Evolutionary conservation across 2,888 invertebrate species (phyloP).

Genomic region (Brachylomia viminalis): DNA sequence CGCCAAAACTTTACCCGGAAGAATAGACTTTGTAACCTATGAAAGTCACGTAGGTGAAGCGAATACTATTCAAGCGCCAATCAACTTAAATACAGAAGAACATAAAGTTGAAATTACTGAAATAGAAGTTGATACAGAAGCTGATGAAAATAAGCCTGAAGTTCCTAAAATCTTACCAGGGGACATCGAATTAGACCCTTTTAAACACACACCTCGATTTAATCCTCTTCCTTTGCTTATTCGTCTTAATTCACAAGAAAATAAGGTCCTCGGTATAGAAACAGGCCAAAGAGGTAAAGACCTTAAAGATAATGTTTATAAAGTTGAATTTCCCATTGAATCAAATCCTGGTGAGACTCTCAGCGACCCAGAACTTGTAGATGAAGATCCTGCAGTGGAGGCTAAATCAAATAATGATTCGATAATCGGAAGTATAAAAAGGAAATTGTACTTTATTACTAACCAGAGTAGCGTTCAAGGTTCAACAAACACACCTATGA

Average conservation of each 20-base stretch:
- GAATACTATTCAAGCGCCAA: constrained; percentile 10
- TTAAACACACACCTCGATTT: constrained; percentile 34
- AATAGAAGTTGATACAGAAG: neutral
- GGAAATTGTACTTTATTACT: constrained; percentile 55
- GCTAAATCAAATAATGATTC: constrained; percentile 26
- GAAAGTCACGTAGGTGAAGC: constrained; percentile 33
- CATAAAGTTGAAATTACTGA: constrained; percentile 19
- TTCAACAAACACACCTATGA: constrained; percentile 19
- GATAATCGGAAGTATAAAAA: constrained; percentile 44
- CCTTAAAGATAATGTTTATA: constrained; percentile 14
- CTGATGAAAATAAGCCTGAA: neutral
- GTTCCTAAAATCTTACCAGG: constrained; percentile 6
- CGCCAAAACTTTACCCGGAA: constrained; percentile 33
- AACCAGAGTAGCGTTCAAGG: constrained; percentile 29
- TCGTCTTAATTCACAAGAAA: constrained; percentile 43
- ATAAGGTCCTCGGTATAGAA: constrained; percentile 9
- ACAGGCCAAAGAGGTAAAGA: neutral
- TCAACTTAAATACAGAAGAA: neutral
- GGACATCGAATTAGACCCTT: constrained; percentile 15
- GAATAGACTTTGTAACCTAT: constrained; percentile 14
- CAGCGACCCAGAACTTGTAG: constrained; percentile 61
- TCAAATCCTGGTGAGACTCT: constrained; percentile 39
- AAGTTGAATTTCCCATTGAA: constrained; percentile 23
- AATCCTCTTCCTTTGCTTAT: constrained; percentile 41
- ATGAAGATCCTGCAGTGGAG: constrained; percentile 42